These are phyloP conservation scores for Galago senegalensis DNA, from an alignment of 2,797 vertebrate species.

Conservation along the genomic window DNA sequence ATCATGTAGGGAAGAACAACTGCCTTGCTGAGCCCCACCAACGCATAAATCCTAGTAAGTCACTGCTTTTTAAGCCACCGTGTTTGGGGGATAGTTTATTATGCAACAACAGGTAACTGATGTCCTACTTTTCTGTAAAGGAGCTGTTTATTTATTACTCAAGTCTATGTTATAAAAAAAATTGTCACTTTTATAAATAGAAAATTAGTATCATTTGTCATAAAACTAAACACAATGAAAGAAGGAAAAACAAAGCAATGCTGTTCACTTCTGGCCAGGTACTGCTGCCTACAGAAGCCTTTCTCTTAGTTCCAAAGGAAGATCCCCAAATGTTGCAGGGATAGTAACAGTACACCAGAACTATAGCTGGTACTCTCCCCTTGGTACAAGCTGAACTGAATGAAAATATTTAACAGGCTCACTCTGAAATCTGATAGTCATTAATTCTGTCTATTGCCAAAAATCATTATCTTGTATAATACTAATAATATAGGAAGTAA, in stretches of 20 bases:
- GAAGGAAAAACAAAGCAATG: conserved; percentile 29
- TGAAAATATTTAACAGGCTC: background rate
- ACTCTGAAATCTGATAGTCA: background rate
- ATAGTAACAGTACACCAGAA: background rate
- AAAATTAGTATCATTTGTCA: conserved; percentile 40
- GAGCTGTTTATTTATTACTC: background rate
- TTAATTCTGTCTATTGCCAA: conserved; percentile 13
- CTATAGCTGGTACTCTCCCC: background rate
- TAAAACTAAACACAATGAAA: conserved; percentile 46
- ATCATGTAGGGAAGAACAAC: background rate
- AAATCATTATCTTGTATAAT: background rate
- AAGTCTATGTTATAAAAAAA: conserved; percentile 1
- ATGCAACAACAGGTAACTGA: conserved; percentile 1
- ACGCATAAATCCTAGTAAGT: conserved; percentile 15
- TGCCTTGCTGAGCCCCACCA: background rate
- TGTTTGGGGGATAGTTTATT: background rate
- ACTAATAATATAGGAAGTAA: background rate
- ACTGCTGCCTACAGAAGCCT: background rate
- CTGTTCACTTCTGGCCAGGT: conserved; percentile 8
- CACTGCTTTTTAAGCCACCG: background rate
- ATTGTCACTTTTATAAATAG: conserved; percentile 6
- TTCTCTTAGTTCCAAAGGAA: background rate
- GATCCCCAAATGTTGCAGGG: background rate
- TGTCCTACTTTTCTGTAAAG: background rate
- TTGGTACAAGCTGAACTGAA: background rate